Conservation (phyloP, 2,888 invertebrate genomes). For the Oithona nana region DNA sequence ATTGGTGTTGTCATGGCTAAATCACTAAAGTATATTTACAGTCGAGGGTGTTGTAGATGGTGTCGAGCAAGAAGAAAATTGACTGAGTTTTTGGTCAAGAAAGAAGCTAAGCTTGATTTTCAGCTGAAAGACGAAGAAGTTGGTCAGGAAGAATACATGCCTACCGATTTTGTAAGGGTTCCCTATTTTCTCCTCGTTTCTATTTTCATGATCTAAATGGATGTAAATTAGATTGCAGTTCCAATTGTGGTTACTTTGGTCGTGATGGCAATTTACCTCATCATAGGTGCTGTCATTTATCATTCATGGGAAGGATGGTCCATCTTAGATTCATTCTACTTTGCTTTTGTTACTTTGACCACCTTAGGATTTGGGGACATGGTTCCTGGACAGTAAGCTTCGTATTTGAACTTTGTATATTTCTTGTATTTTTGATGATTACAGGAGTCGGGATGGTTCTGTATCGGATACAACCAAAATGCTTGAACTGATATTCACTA, state of each 20-base stretch:
- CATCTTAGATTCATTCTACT: constrained; percentile 24
- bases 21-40: not conserved
- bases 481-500: not conserved
- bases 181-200: not conserved
- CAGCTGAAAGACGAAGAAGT: constrained; percentile 21
- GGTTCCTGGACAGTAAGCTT: constrained; percentile 25
- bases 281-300: constrained; percentile 22
- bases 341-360: constrained; percentile 30
- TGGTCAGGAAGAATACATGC: constrained; percentile 24
- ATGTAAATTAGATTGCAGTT: constrained; percentile 17
- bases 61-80: constrained; percentile 21
- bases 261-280: constrained; percentile 22
- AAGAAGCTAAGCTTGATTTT: constrained; percentile 19
- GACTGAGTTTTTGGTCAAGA: constrained; percentile 21
- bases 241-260: constrained; percentile 23
- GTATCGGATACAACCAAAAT: not conserved
- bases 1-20: constrained; percentile 4
- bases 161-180: constrained; percentile 21
- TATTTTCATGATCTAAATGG: not conserved
- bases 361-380: constrained; percentile 31
- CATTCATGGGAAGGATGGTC: constrained; percentile 23
- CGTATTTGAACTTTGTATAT: constrained; percentile 23
- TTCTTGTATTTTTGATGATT: constrained; percentile 27
- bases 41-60: constrained; percentile 22
- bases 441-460: not conserved